Evolutionary conservation across 2,888 invertebrate species (phyloP).

Genomic region (Steinernema scapterisci): DNA sequence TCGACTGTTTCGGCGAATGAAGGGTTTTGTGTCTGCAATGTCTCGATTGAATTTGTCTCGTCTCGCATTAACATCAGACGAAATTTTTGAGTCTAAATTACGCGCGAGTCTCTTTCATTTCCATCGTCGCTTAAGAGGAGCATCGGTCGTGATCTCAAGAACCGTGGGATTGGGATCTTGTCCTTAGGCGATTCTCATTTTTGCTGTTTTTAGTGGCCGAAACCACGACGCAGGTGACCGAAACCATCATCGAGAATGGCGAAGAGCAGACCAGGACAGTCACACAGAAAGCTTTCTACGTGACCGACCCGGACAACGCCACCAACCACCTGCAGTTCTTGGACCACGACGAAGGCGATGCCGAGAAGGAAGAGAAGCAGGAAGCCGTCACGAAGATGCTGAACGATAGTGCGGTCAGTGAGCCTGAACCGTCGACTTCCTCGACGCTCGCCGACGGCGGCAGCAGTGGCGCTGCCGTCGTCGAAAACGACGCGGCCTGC

Average conservation of each 20-base stretch:
- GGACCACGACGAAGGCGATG: neutral
- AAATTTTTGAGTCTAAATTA: too few species aligned
- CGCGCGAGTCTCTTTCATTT: too few species aligned
- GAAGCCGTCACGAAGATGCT: conserved; percentile 36
- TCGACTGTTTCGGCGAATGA: too few species aligned
- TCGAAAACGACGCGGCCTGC: conserved; percentile 5
- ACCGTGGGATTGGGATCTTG: too few species aligned
- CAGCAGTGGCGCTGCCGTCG: neutral
- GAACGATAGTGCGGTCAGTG: conserved; percentile 30
- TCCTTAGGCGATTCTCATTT: too few species aligned
- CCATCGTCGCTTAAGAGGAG: too few species aligned
- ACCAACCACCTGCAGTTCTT: conserved; percentile 12
- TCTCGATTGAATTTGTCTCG: too few species aligned
- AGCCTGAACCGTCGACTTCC: conserved; percentile 28
- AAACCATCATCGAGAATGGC: conserved; percentile 21
- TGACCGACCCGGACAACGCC: neutral
- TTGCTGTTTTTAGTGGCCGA: neutral
- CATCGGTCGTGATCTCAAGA: too few species aligned
- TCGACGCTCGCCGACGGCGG: conserved; percentile 8
- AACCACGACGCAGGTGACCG: neutral
- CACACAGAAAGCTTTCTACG: neutral
- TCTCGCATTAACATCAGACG: too few species aligned
- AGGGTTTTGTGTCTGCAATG: too few species aligned
- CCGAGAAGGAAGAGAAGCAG: conserved; percentile 23
- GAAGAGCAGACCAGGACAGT: conserved; percentile 27